Base-by-base conservation (phyloP, 1,140 invertebrate species). In the Laupala kohalensis region DNA sequence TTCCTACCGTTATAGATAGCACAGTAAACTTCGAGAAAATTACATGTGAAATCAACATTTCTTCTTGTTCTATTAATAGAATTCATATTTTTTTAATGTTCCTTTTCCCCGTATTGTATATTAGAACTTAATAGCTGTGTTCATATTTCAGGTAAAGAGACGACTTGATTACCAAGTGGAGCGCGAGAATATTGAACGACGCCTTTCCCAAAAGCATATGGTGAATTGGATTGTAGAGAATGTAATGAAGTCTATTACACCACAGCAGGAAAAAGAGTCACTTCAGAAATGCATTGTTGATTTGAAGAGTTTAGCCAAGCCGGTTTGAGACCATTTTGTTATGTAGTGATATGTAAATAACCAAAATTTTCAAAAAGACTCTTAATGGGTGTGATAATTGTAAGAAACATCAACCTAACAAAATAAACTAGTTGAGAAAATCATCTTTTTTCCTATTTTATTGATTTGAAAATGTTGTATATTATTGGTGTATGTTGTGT, bases 91-190 rank as follows among this genome's bases (percentile, higher is more conserved):
- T n/a, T n/a, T n/a, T n/a, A n/a, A n/a, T n/a, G n/a, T n/a, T n/a
- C n/a, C n/a, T n/a, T n/a, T n/a, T n/a, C 30, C 30, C 30, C 30
- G 6, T 37, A 6, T 9, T 53, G 1, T 53, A 53, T 53, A 53
- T 53, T 53, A 53, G 19, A 13, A 53, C 37, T 53, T 2, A 53
- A 2, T 53, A 53, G 19, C 1, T 53, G 1, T 53, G 19, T 13
- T 13, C 37, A 53, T 53, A 1, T 79, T 78, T 65, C 67, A 89
- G 86, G 90, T 94, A 0, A 95, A 94, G 80, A 89, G 87, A 71
- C 88, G 93, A 70, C 83, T 96, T 76, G 94, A 98, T 79, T 98
- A 95, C 81, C 94, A 98, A 82, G 83, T 96, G 4, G 92, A 96
- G 78, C 87, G 90, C 74, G 83, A 90, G 74, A 89, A 84, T 70